Evolutionary conservation across 30 jellyfish, hydroid and myxozoan genomes (phyloP).

Genomic region (Euphysa ruthae): DNA sequence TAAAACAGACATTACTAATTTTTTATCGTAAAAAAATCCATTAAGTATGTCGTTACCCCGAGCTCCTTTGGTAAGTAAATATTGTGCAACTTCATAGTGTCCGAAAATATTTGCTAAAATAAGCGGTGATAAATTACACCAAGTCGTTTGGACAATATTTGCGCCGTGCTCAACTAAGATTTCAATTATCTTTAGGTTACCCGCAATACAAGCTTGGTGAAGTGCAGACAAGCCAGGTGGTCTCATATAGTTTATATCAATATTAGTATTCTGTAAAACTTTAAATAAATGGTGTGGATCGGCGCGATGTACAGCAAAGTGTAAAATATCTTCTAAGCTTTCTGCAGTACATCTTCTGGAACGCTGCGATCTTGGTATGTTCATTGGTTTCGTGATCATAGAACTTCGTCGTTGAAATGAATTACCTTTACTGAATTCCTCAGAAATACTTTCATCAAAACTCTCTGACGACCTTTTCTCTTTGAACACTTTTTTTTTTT

Average conservation of each 20-base stretch:
- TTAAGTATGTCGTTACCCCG: constrained; percentile 5
- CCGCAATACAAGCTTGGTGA: constrained; percentile 37
- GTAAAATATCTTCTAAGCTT: constrained; percentile 10
- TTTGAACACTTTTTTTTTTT: too few species aligned
- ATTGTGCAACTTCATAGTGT: constrained; percentile 37
- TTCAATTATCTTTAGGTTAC: neutral
- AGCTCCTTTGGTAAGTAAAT: constrained; percentile 11
- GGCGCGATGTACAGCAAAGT: neutral
- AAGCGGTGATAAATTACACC: constrained; percentile 38
- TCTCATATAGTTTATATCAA: constrained; percentile 19
- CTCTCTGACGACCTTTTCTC: too few species aligned
- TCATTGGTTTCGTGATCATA: too few species aligned
- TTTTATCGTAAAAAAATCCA: constrained; percentile 6
- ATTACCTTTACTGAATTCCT: too few species aligned
- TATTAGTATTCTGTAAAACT: neutral
- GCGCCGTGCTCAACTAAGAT: constrained; percentile 15
- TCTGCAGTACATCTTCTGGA: constrained; percentile 28
- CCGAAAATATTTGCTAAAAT: constrained; percentile 26
- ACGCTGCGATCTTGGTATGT: too few species aligned
- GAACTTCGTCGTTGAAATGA: too few species aligned
- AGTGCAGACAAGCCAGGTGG: constrained; percentile 31
- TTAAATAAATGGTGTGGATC: constrained; percentile 3
- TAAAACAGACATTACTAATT: constrained; percentile 8
- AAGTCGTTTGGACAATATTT: neutral
- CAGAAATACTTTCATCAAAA: too few species aligned